These are phyloP conservation scores for Cariama cristata DNA, from an alignment of 2,113 vertebrate genomes.

Conservation along the genomic window DNA sequence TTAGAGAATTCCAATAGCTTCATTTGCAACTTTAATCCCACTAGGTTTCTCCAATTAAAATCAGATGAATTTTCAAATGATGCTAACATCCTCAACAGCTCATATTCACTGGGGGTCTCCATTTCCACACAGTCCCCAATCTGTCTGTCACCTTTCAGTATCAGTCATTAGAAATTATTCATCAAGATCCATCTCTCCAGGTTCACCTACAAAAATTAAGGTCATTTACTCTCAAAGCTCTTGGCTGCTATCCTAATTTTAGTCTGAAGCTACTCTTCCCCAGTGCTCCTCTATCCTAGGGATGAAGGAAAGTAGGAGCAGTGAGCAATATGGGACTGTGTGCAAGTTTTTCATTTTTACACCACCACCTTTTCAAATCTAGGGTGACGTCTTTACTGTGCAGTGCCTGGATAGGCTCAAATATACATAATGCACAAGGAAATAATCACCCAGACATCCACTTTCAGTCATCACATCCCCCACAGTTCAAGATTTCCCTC, in stretches of 20 bases:
- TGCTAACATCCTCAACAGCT: background rate
- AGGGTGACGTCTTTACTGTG: background rate
- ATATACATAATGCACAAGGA: background rate
- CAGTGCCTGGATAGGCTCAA: background rate
- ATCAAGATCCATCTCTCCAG: background rate
- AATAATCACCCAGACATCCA: background rate
- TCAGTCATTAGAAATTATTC: background rate
- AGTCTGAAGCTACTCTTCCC: background rate
- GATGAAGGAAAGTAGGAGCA: background rate
- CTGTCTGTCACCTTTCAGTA: background rate
- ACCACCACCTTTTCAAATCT: background rate
- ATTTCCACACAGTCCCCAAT: background rate
- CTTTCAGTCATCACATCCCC: background rate
- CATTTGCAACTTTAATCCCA: background rate
- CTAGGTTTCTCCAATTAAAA: constrained; percentile 19
- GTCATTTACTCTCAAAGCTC: background rate
- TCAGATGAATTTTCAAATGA: background rate
- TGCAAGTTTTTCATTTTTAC: background rate
- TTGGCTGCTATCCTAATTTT: background rate
- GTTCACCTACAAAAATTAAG: background rate
- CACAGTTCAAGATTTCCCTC: background rate
- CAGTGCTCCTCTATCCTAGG: background rate
- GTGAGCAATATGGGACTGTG: background rate
- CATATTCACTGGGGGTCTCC: background rate
- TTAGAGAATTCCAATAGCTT: background rate